Base-by-base conservation (phyloP, 1,140 invertebrate genomes). In the Platyscapa corneri region DNA sequence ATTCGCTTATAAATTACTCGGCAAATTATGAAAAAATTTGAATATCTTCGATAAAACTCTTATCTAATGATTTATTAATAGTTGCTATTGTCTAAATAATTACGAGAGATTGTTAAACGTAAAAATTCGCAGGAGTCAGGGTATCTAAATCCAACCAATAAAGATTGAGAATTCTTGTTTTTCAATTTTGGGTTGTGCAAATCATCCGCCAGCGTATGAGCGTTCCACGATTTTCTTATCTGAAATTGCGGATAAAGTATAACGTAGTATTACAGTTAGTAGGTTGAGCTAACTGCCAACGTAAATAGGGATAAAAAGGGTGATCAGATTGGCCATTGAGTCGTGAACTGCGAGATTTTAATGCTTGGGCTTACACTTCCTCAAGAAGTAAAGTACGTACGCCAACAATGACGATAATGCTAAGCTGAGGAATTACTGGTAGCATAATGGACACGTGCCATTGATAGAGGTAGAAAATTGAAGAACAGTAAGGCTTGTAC, bases 351-450 rank as follows among this genome's bases (percentile, higher is more conserved):
- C 37, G 76, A 84, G 30, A 77, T 18, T 64, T 78, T 78, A 34
- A 32, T 72, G 20, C 64, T 64, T 30, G 81, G 70, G 60, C 65
- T 34, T 34, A 3, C 65, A 10, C 30, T 67, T 42, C 23, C 23
- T 32, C 56, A 27, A 39, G 27, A 72, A 3, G 39, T 82, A 72
- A 34, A 37, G 2, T 37, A 53, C 84, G 67, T 49, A 20, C 23
- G 76, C 20, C 70, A 78, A 91, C 90, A 91, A 90, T 91, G 82
- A 85, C 32, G 83, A 87, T 91, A 91, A 91, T 91, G 90, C 88
- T 91, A 91, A 91, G 88, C 90, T 89, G 86, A 72, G 56, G 64
- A 84, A 84, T 78, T 79, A 79, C 76, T 67, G 56, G 64, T 84
- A 70, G 56, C 42, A 27, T 27, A 70, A 70, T 37, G 32, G 67